A percentile compares a stretch with the other conserved stretches of the same genome.
Evolutionary conservation across 2,888 invertebrate species (phyloP).

Genomic region (Furcula furcula): DNA sequence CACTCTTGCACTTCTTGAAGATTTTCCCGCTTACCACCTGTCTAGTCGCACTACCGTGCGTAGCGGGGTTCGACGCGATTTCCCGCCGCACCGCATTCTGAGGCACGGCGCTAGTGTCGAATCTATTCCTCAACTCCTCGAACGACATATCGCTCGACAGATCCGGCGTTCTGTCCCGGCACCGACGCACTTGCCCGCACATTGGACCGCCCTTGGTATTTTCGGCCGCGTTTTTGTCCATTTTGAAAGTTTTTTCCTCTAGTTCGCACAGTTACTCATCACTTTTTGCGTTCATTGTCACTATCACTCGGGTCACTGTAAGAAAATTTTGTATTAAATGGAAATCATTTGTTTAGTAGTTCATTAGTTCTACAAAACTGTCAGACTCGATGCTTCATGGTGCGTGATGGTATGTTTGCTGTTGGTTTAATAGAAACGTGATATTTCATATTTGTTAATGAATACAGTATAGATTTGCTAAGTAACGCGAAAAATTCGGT

Average conservation of each 20-base stretch:
- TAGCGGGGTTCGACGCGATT: conserved; percentile 69
- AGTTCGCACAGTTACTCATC: conserved; percentile 35
- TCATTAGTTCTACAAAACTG: no score
- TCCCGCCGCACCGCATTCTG: conserved; percentile 53
- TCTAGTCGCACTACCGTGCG: conserved; percentile 73
- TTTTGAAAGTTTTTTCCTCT: conserved; percentile 40
- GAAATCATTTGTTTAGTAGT: no score
- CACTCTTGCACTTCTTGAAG: conserved; percentile 92
- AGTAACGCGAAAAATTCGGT: no score
- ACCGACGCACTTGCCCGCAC: conserved; percentile 66
- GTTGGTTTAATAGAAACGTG: no score
- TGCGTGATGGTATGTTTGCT: no score
- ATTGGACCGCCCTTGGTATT: conserved; percentile 44
- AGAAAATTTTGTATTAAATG: conserved; percentile 11
- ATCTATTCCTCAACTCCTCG: conserved; percentile 70
- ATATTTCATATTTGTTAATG: no score
- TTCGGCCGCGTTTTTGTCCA: conserved; percentile 54
- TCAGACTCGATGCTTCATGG: no score
- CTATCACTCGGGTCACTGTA: conserved; percentile 26
- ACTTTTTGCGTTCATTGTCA: conserved; percentile 16
- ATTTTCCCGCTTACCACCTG: conserved; percentile 81
- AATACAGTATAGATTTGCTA: no score
- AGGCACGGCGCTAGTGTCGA: conserved; percentile 64
- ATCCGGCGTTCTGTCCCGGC: conserved; percentile 55
- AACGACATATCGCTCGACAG: conserved; percentile 61